These are phyloP conservation scores for Acanthosepion lycidas DNA, from an alignment of 2,888 invertebrate species.

Conservation along the genomic window DNA sequence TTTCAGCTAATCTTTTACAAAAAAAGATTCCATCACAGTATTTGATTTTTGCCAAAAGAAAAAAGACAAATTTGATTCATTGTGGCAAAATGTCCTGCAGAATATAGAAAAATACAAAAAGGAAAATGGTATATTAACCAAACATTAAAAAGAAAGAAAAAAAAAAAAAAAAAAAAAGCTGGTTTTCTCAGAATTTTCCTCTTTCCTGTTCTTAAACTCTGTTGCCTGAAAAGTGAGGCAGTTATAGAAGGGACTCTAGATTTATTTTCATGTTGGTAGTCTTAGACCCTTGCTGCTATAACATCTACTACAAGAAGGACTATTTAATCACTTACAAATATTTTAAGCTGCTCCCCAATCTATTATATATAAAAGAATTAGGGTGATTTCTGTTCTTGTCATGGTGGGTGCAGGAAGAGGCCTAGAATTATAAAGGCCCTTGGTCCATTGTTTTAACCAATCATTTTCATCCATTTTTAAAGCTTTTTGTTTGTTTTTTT, in stretches of 20 bases:
- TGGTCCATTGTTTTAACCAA: background rate
- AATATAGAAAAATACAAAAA: background rate
- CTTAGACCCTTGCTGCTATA: background rate
- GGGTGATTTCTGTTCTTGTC: background rate
- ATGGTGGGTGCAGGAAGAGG: background rate
- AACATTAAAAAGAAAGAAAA: background rate
- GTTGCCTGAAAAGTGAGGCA: background rate
- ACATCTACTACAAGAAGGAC: background rate
- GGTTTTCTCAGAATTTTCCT: too few relatives aligned
- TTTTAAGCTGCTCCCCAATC: background rate
- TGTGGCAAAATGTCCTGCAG: background rate
- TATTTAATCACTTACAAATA: background rate
- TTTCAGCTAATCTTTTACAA: background rate
- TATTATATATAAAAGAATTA: too few relatives aligned
- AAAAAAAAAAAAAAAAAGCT: background rate
- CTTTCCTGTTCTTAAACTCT: too few relatives aligned
- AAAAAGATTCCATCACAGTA: background rate
- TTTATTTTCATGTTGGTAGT: background rate
- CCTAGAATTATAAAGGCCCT: background rate
- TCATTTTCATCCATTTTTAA: background rate
- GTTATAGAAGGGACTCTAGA: background rate
- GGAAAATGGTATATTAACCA: background rate
- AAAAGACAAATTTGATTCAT: background rate
- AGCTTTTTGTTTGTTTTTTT: background rate
- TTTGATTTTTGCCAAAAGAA: conserved; percentile 36